Conservation (phyloP, 2,113 vertebrate genomes). For the Plecotus auritus region DNA sequence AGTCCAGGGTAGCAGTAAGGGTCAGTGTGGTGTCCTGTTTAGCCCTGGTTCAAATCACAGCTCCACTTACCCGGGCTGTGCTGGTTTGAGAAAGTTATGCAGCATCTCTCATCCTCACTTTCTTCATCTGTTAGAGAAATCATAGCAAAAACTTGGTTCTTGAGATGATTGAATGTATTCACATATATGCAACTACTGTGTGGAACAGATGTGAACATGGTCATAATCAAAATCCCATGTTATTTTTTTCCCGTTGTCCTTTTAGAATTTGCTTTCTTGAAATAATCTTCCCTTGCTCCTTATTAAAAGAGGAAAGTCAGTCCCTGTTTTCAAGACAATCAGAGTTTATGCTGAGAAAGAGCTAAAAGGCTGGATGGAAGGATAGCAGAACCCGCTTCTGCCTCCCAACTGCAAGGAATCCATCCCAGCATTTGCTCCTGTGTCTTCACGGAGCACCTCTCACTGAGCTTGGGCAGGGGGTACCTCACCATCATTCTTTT, state of each 20-base stretch:
- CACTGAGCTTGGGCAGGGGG: neutral
- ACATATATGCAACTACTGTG: neutral
- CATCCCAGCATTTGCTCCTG: neutral
- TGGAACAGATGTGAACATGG: neutral
- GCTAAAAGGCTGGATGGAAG: neutral
- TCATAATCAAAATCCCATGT: neutral
- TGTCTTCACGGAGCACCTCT: neutral
- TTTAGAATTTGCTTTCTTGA: neutral
- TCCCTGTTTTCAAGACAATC: neutral
- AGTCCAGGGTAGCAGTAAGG: no score
- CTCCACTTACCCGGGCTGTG: fast-evolving
- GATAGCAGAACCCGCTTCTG: fast-evolving
- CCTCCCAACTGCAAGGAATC: neutral
- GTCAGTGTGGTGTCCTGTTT: fast-evolving
- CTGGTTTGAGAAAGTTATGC: neutral
- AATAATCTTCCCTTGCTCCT: neutral
- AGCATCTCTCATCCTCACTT: neutral
- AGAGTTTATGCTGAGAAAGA: neutral
- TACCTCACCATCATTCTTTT: neutral
- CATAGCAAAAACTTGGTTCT: neutral
- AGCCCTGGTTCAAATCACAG: neutral
- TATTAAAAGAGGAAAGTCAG: neutral
- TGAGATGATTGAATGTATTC: neutral
- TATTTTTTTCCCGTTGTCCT: neutral
- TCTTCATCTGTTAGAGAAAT: neutral